Evolutionary conservation across 2,113 vertebrate genomes (phyloP).

Genomic region (Desmodus rotundus): DNA sequence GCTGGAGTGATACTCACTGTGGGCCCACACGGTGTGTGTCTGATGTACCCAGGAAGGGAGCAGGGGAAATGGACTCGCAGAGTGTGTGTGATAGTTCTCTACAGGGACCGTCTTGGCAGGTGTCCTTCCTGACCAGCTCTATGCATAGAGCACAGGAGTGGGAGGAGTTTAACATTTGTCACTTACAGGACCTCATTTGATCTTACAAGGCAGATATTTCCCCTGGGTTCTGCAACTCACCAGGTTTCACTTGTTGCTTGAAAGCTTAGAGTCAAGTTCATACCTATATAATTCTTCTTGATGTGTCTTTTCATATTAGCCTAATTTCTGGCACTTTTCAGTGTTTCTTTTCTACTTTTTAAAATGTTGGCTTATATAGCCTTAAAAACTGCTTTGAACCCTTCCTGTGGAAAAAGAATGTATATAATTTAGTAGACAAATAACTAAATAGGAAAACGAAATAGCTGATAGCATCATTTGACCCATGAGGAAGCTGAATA

Average conservation of each 20-base stretch:
- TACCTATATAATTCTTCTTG: neutral
- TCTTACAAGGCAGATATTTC: neutral
- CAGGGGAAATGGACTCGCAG: accelerated
- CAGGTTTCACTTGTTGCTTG: neutral
- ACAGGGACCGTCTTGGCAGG: neutral
- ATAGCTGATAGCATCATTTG: neutral
- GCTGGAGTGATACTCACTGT: accelerated
- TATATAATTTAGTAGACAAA: neutral
- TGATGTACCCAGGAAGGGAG: neutral
- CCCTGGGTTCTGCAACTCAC: neutral
- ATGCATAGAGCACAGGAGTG: too few relatives aligned
- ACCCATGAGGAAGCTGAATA: neutral
- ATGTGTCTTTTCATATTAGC: neutral
- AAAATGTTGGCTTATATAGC: neutral
- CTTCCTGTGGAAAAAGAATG: neutral
- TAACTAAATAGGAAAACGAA: neutral
- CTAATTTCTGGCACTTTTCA: neutral
- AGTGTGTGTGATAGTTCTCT: neutral
- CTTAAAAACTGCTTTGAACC: neutral
- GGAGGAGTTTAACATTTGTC: neutral
- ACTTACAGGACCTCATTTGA: neutral
- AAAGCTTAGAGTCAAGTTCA: neutral
- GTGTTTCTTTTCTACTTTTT: neutral
- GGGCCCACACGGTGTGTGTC: neutral
- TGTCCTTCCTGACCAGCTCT: neutral